Percentiles rank a stretch among this genome's conserved stretches.
Evolutionary conservation across 1,140 invertebrate species (phyloP).

Genomic region (Brachionus manjavacas): DNA sequence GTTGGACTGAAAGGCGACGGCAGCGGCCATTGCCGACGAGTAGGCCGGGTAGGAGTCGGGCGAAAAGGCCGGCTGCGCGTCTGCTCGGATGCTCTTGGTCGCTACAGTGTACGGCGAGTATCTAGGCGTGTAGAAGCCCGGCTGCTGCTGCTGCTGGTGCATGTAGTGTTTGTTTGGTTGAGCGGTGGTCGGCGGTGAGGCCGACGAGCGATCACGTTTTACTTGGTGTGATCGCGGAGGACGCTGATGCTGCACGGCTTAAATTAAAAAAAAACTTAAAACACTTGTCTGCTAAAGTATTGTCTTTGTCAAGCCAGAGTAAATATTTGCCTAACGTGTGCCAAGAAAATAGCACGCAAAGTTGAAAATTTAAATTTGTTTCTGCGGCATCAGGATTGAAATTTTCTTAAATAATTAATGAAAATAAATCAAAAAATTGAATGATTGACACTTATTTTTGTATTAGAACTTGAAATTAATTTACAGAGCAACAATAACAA

Average conservation of each 20-base stretch:
- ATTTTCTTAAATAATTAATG: slow-evolving; percentile 10
- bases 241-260: slow-evolving; percentile 82
- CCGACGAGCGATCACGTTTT: slow-evolving; percentile 45
- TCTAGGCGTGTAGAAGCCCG: background rate
- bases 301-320: background rate
- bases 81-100: background rate
- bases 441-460: slow-evolving; percentile 1
- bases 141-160: background rate
- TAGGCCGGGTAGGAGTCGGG: background rate
- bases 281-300: background rate
- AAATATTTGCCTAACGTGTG: slow-evolving; percentile 34
- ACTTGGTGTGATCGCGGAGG: slow-evolving; percentile 65
- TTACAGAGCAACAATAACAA: background rate
- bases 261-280: slow-evolving; percentile 42
- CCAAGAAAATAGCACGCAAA: background rate
- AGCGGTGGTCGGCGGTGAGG: background rate
- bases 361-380: background rate
- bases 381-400: background rate
- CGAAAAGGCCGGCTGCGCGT: background rate
- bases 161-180: slow-evolving; percentile 1
- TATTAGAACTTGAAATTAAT: background rate
- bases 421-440: slow-evolving; percentile 37
- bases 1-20: slow-evolving; percentile 6
- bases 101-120: background rate
- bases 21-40: background rate